Evolutionary conservation across 2,797 vertebrate genomes (phyloP).

Genomic region (Halcyon badia): DNA sequence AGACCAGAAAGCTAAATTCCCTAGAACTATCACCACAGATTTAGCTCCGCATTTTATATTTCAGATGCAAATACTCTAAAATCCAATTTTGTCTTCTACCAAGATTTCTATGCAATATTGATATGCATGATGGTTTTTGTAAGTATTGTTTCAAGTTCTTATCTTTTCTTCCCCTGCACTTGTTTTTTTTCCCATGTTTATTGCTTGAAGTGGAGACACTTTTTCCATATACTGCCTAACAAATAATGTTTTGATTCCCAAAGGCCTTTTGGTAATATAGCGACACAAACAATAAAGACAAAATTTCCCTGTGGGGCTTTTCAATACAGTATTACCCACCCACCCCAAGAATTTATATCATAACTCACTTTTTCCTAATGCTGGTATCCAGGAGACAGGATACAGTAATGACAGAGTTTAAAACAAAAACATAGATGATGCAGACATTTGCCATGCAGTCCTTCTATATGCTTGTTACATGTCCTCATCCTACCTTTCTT

Average conservation of each 20-base stretch:
- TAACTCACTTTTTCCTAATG: neutral
- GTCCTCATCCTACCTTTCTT: neutral
- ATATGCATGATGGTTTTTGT: neutral
- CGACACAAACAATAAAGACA: neutral
- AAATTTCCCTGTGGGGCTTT: neutral
- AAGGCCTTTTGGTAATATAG: neutral
- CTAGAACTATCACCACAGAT: neutral
- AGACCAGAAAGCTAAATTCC: neutral
- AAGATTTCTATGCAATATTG: neutral
- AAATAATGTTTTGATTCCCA: neutral
- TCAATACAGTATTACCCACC: neutral
- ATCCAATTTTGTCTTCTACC: neutral
- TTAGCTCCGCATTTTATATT: neutral
- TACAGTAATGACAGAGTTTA: neutral
- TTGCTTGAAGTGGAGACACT: neutral
- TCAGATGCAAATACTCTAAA: conserved; percentile 21
- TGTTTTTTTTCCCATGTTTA: neutral
- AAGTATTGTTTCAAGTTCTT: neutral
- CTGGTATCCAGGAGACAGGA: neutral
- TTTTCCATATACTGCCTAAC: neutral
- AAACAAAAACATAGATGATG: neutral
- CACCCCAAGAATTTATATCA: neutral
- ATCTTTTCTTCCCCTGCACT: neutral
- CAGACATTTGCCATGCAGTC: neutral
- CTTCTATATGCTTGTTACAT: neutral